Conservation (phyloP, 2,888 invertebrate genomes). For the Vesta saturnalis region DNA sequence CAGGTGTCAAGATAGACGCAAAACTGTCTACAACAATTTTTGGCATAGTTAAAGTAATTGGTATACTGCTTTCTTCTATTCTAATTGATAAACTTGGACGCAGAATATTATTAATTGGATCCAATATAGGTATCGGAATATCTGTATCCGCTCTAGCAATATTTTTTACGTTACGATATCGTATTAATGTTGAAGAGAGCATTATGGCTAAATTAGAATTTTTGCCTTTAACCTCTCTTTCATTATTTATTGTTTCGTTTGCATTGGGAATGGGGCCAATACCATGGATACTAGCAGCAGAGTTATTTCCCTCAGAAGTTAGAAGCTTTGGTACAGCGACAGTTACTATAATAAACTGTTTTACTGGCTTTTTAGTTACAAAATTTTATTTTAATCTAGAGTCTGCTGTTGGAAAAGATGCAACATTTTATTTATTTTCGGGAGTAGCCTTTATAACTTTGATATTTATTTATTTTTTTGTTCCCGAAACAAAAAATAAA, state of each 20-base stretch:
- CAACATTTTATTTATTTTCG: constrained; percentile 81
- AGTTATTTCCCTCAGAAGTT: constrained; percentile 82
- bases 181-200: constrained; percentile 52
- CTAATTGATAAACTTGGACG: constrained; percentile 86
- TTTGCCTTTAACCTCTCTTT: constrained; percentile 78
- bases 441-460: constrained; percentile 72
- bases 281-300: constrained; percentile 87
- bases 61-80: constrained; percentile 78
- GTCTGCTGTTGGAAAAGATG: constrained; percentile 66
- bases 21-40: constrained; percentile 78
- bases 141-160: constrained; percentile 75
- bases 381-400: constrained; percentile 74
- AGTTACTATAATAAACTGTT: constrained; percentile 85
- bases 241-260: constrained; percentile 81
- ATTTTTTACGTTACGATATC: constrained; percentile 68
- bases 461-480: constrained; percentile 73
- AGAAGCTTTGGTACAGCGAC: constrained; percentile 81
- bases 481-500: constrained; percentile 76
- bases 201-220: constrained; percentile 70
- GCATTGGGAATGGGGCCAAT: constrained; percentile 88
- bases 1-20: constrained; percentile 68
- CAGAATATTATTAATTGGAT: constrained; percentile 76
- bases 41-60: constrained; percentile 81
- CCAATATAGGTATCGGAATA: constrained; percentile 75
- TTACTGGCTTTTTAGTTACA: constrained; percentile 82